phyloP scores from a whole-genome alignment of 2,797 vertebrate genomes.

The Pristis pectinata region DNA sequence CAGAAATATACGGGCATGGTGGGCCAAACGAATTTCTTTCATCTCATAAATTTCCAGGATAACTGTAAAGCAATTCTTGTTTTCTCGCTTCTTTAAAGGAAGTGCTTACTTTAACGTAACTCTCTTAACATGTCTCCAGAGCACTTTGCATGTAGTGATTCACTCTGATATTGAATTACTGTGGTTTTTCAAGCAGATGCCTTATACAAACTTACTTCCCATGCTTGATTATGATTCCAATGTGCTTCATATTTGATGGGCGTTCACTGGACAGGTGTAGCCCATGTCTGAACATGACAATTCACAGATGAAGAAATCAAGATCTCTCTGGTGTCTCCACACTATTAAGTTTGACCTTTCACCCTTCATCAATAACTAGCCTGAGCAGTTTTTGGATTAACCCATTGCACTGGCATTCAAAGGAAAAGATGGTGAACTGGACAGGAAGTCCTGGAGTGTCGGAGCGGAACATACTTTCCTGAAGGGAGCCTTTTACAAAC shows the following conservation, averaged over 20 bases:
- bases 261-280: not conserved
- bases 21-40: too few relatives aligned
- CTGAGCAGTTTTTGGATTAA: not conserved
- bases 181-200: not conserved
- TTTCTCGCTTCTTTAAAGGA: too few relatives aligned
- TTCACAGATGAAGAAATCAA: not conserved
- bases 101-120: not conserved
- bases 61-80: too few relatives aligned
- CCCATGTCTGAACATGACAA: too few relatives aligned
- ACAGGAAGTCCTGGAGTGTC: not conserved
- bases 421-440: not conserved
- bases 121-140: not conserved
- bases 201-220: not conserved
- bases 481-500: not conserved
- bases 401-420: not conserved
- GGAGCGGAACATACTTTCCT: not conserved
- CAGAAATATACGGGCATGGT: too few relatives aligned
- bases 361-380: not conserved
- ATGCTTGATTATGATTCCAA: not conserved
- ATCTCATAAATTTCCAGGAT: too few relatives aligned
- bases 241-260: not conserved
- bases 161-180: not conserved
- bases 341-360: not conserved
- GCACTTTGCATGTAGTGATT: not conserved
- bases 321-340: not conserved